phyloP scores from a whole-genome alignment of 2,888 invertebrate species.

The Rhagium mordax region DNA sequence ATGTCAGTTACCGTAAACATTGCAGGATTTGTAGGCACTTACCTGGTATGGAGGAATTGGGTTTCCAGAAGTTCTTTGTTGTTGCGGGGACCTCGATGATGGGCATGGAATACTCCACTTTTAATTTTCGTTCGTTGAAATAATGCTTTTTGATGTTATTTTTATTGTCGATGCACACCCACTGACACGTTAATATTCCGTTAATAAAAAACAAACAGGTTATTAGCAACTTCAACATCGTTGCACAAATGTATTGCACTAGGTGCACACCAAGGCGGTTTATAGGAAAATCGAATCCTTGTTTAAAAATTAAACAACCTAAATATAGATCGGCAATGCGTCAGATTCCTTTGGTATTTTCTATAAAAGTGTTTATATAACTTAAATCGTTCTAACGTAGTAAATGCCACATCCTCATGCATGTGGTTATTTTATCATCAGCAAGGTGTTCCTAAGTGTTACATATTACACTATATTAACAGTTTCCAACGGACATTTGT shows the following conservation, averaged over 20 bases:
- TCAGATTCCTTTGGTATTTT: constrained; percentile 26
- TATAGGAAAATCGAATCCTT: constrained; percentile 6
- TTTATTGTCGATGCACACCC: constrained; percentile 44
- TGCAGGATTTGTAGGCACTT: not conserved
- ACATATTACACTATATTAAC: not conserved
- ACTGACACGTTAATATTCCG: constrained; percentile 23
- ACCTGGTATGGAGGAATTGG: constrained; percentile 29
- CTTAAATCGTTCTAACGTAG: not conserved
- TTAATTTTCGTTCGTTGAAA: constrained; percentile 31
- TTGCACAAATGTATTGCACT: not conserved
- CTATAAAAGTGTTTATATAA: constrained; percentile 27
- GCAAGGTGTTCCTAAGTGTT: not conserved
- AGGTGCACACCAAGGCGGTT: not conserved
- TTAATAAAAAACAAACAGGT: not conserved
- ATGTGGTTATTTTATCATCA: constrained; percentile 15
- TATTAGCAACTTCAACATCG: not conserved
- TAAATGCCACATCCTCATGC: constrained; percentile 15
- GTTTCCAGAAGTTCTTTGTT: not conserved
- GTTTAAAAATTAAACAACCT: constrained; percentile 24
- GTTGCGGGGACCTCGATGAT: constrained; percentile 24
- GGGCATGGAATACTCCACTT: constrained; percentile 31
- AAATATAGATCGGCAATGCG: constrained; percentile 23
- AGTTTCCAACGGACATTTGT: not conserved
- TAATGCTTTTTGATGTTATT: constrained; percentile 41
- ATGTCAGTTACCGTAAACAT: too few relatives aligned